Conservation (phyloP, 2,888 invertebrate genomes). For the Lottia gigantea region DNA sequence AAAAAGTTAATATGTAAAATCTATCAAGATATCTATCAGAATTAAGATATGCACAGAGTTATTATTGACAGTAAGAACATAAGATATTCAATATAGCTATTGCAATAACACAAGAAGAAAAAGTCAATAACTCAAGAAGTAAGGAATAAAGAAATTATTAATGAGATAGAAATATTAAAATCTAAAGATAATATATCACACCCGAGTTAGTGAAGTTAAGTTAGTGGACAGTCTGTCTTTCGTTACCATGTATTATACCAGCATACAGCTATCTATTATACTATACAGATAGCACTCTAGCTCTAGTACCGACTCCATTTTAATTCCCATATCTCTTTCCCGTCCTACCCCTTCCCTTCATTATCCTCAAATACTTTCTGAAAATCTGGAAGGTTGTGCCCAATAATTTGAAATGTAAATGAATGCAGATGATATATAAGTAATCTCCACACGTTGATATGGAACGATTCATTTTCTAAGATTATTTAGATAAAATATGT, state of each 20-base stretch:
- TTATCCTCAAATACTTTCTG: not conserved
- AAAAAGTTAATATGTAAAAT: too few relatives aligned
- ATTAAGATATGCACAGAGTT: too few relatives aligned
- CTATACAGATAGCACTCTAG: too few relatives aligned
- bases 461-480: not conserved
- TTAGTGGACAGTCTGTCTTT: too few relatives aligned
- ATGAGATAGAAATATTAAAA: not conserved
- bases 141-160: not conserved
- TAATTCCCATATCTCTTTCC: too few relatives aligned
- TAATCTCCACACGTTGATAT: not conserved
- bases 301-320: too few relatives aligned
- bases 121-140: not conserved
- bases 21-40: too few relatives aligned
- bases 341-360: not conserved
- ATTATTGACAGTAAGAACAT: too few relatives aligned
- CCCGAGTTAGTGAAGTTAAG: too few relatives aligned
- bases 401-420: not conserved
- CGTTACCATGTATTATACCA: too few relatives aligned
- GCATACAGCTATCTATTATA: too few relatives aligned
- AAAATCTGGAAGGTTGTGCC: not conserved
- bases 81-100: not conserved
- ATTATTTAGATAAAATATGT: constrained; percentile 7
- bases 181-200: not conserved
- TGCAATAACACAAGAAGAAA: not conserved
- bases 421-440: not conserved